Evolutionary conservation across 2,888 invertebrate species (phyloP), one percentile per base, ranked within the genome.

Genomic region (Cantharis nigra): DNA sequence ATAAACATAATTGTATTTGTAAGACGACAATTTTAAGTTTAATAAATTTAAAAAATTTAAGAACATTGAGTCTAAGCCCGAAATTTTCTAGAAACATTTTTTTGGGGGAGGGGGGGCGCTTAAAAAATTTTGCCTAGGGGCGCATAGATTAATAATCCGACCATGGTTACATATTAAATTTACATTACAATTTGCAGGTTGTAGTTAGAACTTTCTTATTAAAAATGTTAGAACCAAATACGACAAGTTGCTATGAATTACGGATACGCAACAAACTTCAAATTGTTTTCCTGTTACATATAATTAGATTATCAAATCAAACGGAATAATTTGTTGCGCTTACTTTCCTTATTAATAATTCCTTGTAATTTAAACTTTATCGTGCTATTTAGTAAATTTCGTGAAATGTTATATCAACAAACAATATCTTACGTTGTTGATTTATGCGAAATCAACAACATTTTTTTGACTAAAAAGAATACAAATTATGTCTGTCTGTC

Each of bases 271-370:
- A 76, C 63, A 73, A 70, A 64, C 70, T 76, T 69, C 20, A 72
- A 76, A 72, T 72, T 70, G 70, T 73, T 72, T 72, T 72, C 71
- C 65, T 71, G 71, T 72, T 72, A 63, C 63, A 64, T 49, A 67
- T 73, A 76, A 76, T 73, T 76, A 70, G 69, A 76, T 76, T 76
- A 72, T 65, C 64, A 72, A 72, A 76, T 76, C 76, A 76, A 76
- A 76, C 72, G 65, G 76, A 76, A 76, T 76, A 72, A 76, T 76
- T 76, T 76, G 67, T 64, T 70, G 63, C 64, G 62, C 3, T 20
- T 63, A 75, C 64, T 65, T 16, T 23, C 64, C 33, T 28, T 62
- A 76, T 73, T 72, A 73, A 76, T 73, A 70, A 73, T 73, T 76
- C 72, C 23, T 70, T 70, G 10, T 72, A 70, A 74, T 70, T 28